A percentile compares a stretch with the other conserved stretches of the same genome.
Conservation (phyloP, 2,888 invertebrate genomes). For the Timandra comae region DNA sequence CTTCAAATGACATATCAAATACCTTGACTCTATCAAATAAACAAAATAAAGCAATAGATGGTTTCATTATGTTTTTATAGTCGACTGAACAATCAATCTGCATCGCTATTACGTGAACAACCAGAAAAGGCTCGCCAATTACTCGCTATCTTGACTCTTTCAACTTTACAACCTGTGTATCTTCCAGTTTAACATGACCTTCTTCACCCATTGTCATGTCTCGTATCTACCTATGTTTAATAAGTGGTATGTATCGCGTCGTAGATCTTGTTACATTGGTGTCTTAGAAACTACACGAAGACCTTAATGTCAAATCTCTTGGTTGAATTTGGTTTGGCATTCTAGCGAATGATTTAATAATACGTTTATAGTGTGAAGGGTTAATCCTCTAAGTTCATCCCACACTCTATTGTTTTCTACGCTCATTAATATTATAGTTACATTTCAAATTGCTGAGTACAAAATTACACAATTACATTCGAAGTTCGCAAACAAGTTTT, state of each 20-base stretch:
- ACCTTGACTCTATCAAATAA: no score
- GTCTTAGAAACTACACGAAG: slow-evolving; percentile 17
- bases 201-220: slow-evolving; percentile 24
- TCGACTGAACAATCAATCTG: slow-evolving; percentile 13
- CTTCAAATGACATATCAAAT: no score
- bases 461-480: slow-evolving; percentile 38
- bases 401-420: slow-evolving; percentile 52
- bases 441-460: slow-evolving; percentile 23
- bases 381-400: slow-evolving; percentile 40
- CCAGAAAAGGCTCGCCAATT: slow-evolving; percentile 31
- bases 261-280: slow-evolving; percentile 25
- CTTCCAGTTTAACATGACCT: slow-evolving; percentile 31
- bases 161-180: slow-evolving; percentile 24
- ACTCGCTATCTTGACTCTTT: slow-evolving; percentile 38
- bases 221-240: slow-evolving; percentile 21
- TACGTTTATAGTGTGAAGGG: slow-evolving; percentile 36
- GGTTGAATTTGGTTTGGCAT: slow-evolving; percentile 28
- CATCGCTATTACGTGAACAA: slow-evolving; percentile 25
- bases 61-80: slow-evolving; percentile 10
- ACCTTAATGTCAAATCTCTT: slow-evolving; percentile 24
- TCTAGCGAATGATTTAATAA: slow-evolving; percentile 29
- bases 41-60: no score
- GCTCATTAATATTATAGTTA: slow-evolving; percentile 35
- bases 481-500: slow-evolving; percentile 10
- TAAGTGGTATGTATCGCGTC: slow-evolving; percentile 25